These are phyloP conservation scores for Sander vitreus DNA, from an alignment of 2,113 vertebrate genomes.

Conservation along the genomic window DNA sequence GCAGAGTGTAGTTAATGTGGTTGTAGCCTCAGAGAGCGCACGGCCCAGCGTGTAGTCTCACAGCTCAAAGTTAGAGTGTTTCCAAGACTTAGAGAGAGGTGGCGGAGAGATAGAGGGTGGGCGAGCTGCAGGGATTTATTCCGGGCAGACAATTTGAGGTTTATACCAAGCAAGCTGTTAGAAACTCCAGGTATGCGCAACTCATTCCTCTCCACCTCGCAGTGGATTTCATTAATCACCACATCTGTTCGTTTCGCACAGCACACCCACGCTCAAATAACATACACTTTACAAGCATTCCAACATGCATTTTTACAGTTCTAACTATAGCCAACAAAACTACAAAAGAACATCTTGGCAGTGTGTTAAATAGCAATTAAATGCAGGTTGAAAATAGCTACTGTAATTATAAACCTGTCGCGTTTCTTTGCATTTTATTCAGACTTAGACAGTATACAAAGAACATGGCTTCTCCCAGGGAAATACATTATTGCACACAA, in stretches of 20 bases:
- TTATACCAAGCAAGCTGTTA: slow-evolving; percentile 42
- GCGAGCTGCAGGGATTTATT: slow-evolving; percentile 14
- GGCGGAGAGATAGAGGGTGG: slow-evolving; percentile 20
- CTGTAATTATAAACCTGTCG: slow-evolving; percentile 30
- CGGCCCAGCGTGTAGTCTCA: not conserved
- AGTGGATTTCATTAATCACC: slow-evolving; percentile 62
- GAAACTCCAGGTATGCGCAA: slow-evolving; percentile 44
- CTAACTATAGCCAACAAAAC: slow-evolving; percentile 12
- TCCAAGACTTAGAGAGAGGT: slow-evolving; percentile 38
- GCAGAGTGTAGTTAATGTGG: slow-evolving; percentile 50
- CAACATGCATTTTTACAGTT: slow-evolving; percentile 30
- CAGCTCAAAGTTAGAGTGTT: slow-evolving; percentile 28
- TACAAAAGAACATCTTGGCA: slow-evolving; percentile 38
- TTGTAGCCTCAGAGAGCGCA: slow-evolving; percentile 27
- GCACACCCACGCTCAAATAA: slow-evolving; percentile 40
- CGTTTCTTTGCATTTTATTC: slow-evolving; percentile 20
- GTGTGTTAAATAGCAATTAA: slow-evolving; percentile 32
- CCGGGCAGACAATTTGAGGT: slow-evolving; percentile 28
- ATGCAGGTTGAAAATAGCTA: slow-evolving; percentile 24
- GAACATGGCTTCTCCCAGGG: not conserved
- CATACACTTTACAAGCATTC: slow-evolving; percentile 15
- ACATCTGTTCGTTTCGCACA: slow-evolving; percentile 43
- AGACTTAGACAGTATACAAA: not conserved
- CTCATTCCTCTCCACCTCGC: slow-evolving; percentile 13
- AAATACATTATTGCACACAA: not conserved